Evolutionary conservation across 2,797 vertebrate genomes (phyloP).

Genomic region (Peromyscus attwateri): DNA sequence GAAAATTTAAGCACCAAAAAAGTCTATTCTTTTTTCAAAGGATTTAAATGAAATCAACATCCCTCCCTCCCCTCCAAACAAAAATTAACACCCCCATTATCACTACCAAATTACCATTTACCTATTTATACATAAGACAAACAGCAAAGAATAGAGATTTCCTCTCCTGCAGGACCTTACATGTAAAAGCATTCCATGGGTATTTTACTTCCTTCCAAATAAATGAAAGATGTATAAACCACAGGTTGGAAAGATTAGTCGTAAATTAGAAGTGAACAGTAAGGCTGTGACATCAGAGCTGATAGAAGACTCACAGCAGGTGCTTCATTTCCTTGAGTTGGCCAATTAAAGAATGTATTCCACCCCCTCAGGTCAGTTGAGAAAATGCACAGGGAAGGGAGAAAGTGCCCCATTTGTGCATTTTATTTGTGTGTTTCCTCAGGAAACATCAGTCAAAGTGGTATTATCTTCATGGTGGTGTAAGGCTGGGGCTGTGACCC

Average conservation of each 20-base stretch:
- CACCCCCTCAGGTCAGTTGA: not conserved
- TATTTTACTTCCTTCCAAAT: not conserved
- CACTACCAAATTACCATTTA: not conserved
- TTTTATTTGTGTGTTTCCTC: constrained; percentile 8
- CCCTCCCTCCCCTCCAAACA: not conserved
- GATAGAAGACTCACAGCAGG: not conserved
- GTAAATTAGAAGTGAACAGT: constrained; percentile 17
- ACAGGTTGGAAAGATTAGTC: not conserved
- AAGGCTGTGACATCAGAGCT: not conserved
- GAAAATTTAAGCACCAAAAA: constrained; percentile 30
- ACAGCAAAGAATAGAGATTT: constrained; percentile 30
- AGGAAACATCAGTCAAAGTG: not conserved
- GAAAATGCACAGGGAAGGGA: not conserved
- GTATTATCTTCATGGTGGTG: not conserved
- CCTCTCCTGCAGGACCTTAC: not conserved
- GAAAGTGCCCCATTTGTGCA: not conserved
- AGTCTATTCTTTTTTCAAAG: constrained; percentile 19
- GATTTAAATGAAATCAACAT: constrained; percentile 52
- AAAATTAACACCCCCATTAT: not conserved
- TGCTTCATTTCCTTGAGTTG: constrained; percentile 10
- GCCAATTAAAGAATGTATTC: not conserved
- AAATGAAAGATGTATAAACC: constrained; percentile 17
- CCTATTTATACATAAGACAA: constrained; percentile 10
- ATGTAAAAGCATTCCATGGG: not conserved
- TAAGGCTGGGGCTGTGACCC: not conserved